Evolutionary conservation across 2,888 invertebrate genomes (phyloP), one percentile per base, ranked within the genome.

Genomic region (Cryptus armator): DNA sequence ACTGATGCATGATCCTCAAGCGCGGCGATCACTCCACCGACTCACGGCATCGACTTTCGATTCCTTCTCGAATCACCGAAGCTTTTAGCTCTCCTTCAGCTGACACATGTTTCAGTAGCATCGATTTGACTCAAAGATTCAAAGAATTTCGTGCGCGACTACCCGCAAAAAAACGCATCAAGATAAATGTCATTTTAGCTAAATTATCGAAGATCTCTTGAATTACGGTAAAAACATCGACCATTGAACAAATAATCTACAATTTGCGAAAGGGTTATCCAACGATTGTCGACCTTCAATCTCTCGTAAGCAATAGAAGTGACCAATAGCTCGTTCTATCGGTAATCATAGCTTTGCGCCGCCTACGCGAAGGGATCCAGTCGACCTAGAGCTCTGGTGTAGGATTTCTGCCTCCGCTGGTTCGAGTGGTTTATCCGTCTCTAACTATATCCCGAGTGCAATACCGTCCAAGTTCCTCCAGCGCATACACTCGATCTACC

Each of bases 301-400:
- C 24, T 32, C 1, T 24, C 1, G n/a, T 3, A 7, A 32, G 14
- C 32, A 59, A 32, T 29, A 37, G 29, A 12, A 29, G 46, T 70
- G 37, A 66, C 43, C 74, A 44, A 81, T 51, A 10, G 43, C 70
- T 75, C 32, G 14, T 59, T 78, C 64, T 59, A 81, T 56, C 77
- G 74, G 46, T 74, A 74, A 78, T 74, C n/a, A 64, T 37, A 24
- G n/a, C 14, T 64, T 53, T 43, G 46, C 32, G 44, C 64, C 84
- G 74, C 74, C 78, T 53, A 78, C 84, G 51, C 81, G 59, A 70
- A 78, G 81, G 74, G 81, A 77, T 37, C 75, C 79, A 53, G 79
- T 80, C 67, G 82, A 85, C 85, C 85, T 85, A 85, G 85, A 85
- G 82, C 76, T 46, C 7, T 67, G 32, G 82, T 72, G 76, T 85